Conservation (phyloP, 2,113 vertebrate genomes). For the Psilopsiagon aurifrons region DNA sequence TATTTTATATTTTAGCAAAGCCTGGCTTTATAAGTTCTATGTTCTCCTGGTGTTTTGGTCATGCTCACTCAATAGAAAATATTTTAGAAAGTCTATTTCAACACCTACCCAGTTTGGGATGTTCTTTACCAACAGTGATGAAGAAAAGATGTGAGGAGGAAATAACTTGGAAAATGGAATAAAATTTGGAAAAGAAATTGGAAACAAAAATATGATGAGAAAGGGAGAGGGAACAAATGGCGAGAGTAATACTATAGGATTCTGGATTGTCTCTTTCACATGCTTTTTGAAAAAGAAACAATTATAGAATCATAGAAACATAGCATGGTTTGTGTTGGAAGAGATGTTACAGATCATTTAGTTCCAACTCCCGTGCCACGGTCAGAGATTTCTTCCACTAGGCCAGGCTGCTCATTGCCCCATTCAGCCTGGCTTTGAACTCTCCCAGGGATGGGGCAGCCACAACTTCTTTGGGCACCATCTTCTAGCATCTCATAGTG, state of each 20-base stretch:
- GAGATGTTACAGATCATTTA: background rate
- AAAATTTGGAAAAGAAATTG: background rate
- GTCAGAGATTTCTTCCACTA: no score
- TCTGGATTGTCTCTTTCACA: background rate
- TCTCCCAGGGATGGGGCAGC: no score
- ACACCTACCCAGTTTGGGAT: background rate
- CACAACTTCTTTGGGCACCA: no score
- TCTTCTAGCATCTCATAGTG: no score
- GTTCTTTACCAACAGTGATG: background rate
- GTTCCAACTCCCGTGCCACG: background rate
- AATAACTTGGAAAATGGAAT: background rate
- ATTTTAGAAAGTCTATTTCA: background rate
- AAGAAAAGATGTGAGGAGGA: background rate
- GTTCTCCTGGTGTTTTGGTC: background rate
- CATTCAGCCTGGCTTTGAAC: no score
- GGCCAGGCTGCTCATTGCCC: no score
- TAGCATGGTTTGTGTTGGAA: background rate
- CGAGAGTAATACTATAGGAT: background rate
- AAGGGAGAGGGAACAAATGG: background rate
- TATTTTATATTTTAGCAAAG: background rate
- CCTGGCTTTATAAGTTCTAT: background rate
- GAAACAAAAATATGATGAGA: background rate
- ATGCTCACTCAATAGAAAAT: background rate
- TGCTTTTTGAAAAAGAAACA: background rate
- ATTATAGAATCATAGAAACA: background rate